Conservation (phyloP, 2,113 vertebrate genomes). For the Chloropsis hardwickii region DNA sequence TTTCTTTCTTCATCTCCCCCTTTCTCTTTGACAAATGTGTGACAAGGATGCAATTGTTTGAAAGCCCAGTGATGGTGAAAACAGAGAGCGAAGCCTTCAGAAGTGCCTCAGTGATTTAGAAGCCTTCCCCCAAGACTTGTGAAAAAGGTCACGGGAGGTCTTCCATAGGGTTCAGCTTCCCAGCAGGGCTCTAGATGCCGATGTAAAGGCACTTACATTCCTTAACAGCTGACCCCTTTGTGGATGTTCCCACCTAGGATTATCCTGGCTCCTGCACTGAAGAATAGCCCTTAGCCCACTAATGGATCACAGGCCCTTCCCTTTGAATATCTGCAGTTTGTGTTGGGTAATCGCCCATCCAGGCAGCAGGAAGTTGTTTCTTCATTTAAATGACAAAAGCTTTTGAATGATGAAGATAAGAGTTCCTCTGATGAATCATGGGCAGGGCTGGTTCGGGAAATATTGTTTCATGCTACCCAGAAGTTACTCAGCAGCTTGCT, state of each 20-base stretch:
- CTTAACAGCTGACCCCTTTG: slow-evolving; percentile 41
- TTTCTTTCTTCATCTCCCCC: slow-evolving; percentile 46
- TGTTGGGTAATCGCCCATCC: background rate
- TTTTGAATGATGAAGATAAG: slow-evolving; percentile 2
- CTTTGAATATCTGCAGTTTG: slow-evolving; percentile 1
- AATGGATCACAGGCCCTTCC: background rate
- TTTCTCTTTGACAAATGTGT: slow-evolving; percentile 52
- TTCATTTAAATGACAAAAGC: slow-evolving; percentile 27
- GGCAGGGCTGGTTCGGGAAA: background rate
- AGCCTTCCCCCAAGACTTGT: slow-evolving; percentile 20
- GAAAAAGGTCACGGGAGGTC: slow-evolving; percentile 48
- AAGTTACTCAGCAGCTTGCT: slow-evolving; percentile 14
- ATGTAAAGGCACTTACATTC: slow-evolving; percentile 36
- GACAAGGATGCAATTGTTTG: slow-evolving; percentile 54
- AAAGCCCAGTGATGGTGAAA: slow-evolving; percentile 17
- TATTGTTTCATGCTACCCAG: background rate
- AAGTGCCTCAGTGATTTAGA: slow-evolving; percentile 43
- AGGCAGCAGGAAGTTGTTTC: slow-evolving; percentile 38
- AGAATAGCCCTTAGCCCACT: background rate
- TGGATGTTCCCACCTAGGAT: slow-evolving; percentile 45
- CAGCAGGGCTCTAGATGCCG: slow-evolving; percentile 15
- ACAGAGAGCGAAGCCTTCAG: slow-evolving; percentile 19
- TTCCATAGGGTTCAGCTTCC: slow-evolving; percentile 30
- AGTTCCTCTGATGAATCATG: slow-evolving; percentile 17
- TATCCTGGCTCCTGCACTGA: background rate